A percentile compares a stretch with the other conserved stretches of the same genome.
Evolutionary conservation across 2,888 invertebrate genomes (phyloP).

Genomic region (Dorcus hopei): DNA sequence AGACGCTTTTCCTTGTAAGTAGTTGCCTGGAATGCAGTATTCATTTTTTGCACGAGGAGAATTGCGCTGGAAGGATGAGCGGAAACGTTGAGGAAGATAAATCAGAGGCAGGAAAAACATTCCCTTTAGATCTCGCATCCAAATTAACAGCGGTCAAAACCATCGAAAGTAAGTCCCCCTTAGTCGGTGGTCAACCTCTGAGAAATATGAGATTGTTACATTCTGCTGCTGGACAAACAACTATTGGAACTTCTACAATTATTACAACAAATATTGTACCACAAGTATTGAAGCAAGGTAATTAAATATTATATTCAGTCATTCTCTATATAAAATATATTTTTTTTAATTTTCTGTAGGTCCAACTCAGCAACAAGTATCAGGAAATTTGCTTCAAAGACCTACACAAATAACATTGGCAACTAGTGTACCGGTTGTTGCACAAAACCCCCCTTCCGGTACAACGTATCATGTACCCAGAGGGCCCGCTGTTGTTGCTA

Average conservation of each 20-base stretch:
- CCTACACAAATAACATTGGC: constrained; percentile 47
- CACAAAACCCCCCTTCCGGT: constrained; percentile 35
- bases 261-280: constrained; percentile 50
- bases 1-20: background rate
- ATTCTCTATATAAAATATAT: background rate
- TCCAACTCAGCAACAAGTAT: constrained; percentile 32
- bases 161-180: constrained; percentile 46
- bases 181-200: constrained; percentile 44
- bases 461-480: constrained; percentile 49
- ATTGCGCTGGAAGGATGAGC: constrained; percentile 39
- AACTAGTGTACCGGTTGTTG: constrained; percentile 39
- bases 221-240: constrained; percentile 37
- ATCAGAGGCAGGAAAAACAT: constrained; percentile 55
- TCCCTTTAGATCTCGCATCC: constrained; percentile 53
- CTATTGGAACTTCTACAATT: constrained; percentile 42
- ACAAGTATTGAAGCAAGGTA: constrained; percentile 55
- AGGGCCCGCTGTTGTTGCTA: constrained; percentile 73
- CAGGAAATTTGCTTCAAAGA: constrained; percentile 39
- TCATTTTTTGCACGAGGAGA: background rate
- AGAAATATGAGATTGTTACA: constrained; percentile 46
- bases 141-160: constrained; percentile 54
- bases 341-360: constrained; percentile 8
- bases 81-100: constrained; percentile 54
- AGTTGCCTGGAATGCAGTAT: background rate
- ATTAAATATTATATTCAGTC: background rate